Evolutionary conservation across 2,113 vertebrate species (phyloP), one percentile per base, ranked within the genome.

Genomic region (Peromyscus maniculatus): DNA sequence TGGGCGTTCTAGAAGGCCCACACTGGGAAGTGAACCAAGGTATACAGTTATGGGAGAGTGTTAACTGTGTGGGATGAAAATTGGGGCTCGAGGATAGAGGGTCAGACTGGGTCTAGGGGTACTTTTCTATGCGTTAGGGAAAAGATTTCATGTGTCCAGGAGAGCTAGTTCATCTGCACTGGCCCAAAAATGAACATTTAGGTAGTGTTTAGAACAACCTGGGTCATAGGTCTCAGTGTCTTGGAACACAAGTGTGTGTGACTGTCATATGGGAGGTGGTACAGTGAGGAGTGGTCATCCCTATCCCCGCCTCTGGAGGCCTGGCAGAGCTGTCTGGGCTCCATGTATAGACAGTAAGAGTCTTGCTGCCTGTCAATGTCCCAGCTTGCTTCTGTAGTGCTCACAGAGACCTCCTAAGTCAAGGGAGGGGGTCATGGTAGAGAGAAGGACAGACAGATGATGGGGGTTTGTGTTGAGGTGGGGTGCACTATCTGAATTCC

Each of bases 81-180:
- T 1, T 5, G 59, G 59, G 24, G 19, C 12, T 9, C 31, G 17
- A 57, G 55, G 33, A 55, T 22, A 2, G 4, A 57, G 22, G 71
- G 43, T 31, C 59, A 67, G 74, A 12, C 6, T 15, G 39, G 49
- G 39, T 16, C 49, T 55, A 17, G 17, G 72, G 17, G 10, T 28
- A 26, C 49, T 39, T 67, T 39, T 78, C 36, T 26, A 59, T 64
- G 72, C 52, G 3, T 10, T 52, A 64, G 71, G 59, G 36, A 3
- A 5, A 39, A 15, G 17, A 0, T 5, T 28, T 33, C 1, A 19
- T 9, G 55, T 26, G 49, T 4, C 21, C 49, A 9, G 22, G 13
- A 13, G 52, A 67, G 39, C 12, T 59, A 10, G 36, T 59, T 15
- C 69, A 49, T n/a, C 7, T 55, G 36, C 6, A 33, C 49, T 28